These are phyloP conservation scores for Lepidurus apus DNA, from an alignment of 1,140 invertebrate species.

Conservation along the genomic window DNA sequence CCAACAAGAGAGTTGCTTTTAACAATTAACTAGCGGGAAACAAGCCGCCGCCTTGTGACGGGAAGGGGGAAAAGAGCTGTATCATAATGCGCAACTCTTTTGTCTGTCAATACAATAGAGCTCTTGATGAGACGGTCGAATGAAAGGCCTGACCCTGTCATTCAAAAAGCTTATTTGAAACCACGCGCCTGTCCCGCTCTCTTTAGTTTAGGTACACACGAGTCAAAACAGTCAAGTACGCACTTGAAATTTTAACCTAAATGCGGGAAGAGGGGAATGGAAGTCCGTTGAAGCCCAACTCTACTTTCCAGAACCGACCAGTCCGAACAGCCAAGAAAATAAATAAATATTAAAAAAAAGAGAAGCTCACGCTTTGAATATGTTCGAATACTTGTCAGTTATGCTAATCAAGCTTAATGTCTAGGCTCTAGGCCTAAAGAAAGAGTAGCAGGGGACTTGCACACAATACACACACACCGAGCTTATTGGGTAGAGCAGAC, in stretches of 20 bases:
- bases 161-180: not conserved
- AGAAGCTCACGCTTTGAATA: too few species aligned
- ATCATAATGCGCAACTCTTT: not conserved
- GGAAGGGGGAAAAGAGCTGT: not conserved
- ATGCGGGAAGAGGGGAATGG: not conserved
- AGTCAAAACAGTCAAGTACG: constrained; percentile 10
- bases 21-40: not conserved
- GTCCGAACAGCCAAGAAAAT: too few species aligned
- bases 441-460: not conserved
- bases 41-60: not conserved
- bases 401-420: not conserved
- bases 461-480: too few species aligned
- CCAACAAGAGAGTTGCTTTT: too few species aligned
- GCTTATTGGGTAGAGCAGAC: not conserved
- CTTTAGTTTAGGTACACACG: not conserved
- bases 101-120: not conserved
- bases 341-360: too few species aligned
- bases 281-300: not conserved
- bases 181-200: not conserved
- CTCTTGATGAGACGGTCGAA: not conserved
- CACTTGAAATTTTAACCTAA: not conserved
- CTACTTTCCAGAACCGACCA: too few species aligned
- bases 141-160: not conserved
- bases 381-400: not conserved
- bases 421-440: not conserved